Evolutionary conservation across 2,113 vertebrate species (phyloP), one percentile per base, ranked within the genome.

Genomic region (Abramis brama): DNA sequence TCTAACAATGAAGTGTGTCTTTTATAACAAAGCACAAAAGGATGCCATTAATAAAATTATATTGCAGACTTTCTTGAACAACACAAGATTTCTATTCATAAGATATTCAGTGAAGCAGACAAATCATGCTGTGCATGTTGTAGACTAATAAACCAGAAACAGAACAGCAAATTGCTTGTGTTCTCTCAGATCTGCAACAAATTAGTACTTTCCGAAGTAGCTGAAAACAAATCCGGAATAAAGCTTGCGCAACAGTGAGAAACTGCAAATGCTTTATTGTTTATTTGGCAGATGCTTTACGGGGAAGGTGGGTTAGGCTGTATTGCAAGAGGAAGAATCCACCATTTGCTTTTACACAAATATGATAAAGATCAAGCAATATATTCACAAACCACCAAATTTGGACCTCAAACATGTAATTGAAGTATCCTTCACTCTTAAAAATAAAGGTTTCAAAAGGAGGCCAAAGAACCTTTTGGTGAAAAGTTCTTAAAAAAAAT

Each of bases 61-160:
- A 47, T 21, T 82, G 15, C 12, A 79, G 19, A 39, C 79, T 68
- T 50, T 30, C 17, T 52, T 50, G 45, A 68, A 27, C 60, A 52
- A 17, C 0, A 21, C 74, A 30, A 30, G 19, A 30, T 52, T 55
- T 50, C 5, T 8, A 50, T 75, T 47, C 5, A 7, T 23, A 30
- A 3, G 43, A 82, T 82, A 70, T 82, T 70, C 19, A 70, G 17
- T 6, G 25, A 82, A 30, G 64, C 79, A 52, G 64, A 23, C 12
- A 70, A 70, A 82, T 52, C 39, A 5, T 62, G 25, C 39, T 47
- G n/a, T 27, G 50, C 45, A 57, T 57, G 55, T 23, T 30, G 60
- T 70, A 50, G n/a, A 50, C 27, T 88, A 90, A 91, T 93, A 87
- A 88, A 85, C 85, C 87, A 86, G 59, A 86, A 55, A 55, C 68